These are phyloP conservation scores for Prinia subflava DNA, from an alignment of 2,113 vertebrate genomes.

Conservation along the genomic window DNA sequence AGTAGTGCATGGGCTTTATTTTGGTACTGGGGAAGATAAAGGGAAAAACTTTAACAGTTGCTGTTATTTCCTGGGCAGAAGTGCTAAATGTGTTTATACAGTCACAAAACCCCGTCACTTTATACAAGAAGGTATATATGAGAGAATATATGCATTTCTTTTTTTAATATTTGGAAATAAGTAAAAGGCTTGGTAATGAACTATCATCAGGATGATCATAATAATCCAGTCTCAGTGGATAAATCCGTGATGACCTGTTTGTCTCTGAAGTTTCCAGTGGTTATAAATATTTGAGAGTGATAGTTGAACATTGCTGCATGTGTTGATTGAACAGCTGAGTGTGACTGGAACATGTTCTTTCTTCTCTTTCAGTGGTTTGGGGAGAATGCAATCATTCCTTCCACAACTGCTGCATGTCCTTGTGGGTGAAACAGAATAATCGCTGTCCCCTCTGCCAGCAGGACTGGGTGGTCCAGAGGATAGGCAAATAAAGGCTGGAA, in stretches of 20 bases:
- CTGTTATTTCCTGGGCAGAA: neutral
- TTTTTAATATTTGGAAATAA: neutral
- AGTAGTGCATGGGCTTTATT: neutral
- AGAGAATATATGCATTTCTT: neutral
- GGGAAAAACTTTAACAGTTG: neutral
- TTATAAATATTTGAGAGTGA: neutral
- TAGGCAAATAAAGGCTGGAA: slow-evolving; percentile 84
- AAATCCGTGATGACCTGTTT: neutral
- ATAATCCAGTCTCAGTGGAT: neutral
- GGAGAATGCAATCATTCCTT: slow-evolving; percentile 99
- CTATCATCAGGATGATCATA: neutral
- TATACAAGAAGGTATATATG: neutral
- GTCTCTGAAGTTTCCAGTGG: neutral
- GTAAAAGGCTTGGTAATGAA: neutral
- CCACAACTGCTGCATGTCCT: slow-evolving; percentile 99
- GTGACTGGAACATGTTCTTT: slow-evolving; percentile 40
- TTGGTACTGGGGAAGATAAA: neutral
- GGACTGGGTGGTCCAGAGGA: slow-evolving; percentile 99
- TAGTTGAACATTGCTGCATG: neutral
- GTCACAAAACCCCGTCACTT: neutral
- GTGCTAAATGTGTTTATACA: neutral
- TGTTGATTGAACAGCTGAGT: neutral
- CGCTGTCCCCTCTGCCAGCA: slow-evolving; percentile 98
- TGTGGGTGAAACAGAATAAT: slow-evolving; percentile 99
- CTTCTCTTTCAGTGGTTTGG: slow-evolving; percentile 91